A percentile compares a stretch with the other conserved stretches of the same genome.
Evolutionary conservation across 1,140 invertebrate species (phyloP).

Genomic region (Zophobas atratus): DNA sequence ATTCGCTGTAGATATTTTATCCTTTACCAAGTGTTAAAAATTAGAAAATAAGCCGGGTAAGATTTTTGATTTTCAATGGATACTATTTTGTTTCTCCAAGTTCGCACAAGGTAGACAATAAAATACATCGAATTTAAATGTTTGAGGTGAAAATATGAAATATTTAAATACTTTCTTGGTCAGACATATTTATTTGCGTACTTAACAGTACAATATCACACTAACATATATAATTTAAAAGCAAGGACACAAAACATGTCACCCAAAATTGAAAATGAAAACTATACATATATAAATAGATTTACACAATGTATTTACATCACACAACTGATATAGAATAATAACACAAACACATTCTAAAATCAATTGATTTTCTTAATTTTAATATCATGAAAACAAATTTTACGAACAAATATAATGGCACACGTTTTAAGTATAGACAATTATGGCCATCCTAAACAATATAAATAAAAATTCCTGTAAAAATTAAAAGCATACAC

Average conservation of each 20-base stretch:
- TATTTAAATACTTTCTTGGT: not conserved
- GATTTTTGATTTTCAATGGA: too few relatives aligned
- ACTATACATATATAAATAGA: conserved; percentile 48
- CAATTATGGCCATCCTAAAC: conserved; percentile 5
- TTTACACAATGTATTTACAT: conserved; percentile 52
- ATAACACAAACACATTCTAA: conserved; percentile 3
- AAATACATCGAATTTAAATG: not conserved
- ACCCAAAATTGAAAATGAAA: conserved; percentile 35
- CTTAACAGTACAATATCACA: conserved; percentile 59
- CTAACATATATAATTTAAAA: conserved; percentile 60
- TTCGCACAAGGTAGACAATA: too few relatives aligned
- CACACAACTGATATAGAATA: conserved; percentile 8
- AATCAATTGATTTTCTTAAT: conserved; percentile 13
- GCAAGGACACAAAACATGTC: conserved; percentile 48
- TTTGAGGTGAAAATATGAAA: too few relatives aligned
- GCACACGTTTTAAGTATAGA: conserved; percentile 23
- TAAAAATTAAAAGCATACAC: conserved; percentile 36
- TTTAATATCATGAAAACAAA: conserved; percentile 35
- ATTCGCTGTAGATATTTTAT: too few relatives aligned
- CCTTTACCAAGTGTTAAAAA: too few relatives aligned
- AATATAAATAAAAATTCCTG: conserved; percentile 18
- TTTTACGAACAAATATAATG: conserved; percentile 23
- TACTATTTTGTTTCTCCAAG: too few relatives aligned
- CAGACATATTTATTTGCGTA: conserved; percentile 50
- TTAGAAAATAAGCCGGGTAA: too few relatives aligned